Evolutionary conservation across 2,113 vertebrate species (phyloP).

Genomic region (Mormyrus iriodes): DNA sequence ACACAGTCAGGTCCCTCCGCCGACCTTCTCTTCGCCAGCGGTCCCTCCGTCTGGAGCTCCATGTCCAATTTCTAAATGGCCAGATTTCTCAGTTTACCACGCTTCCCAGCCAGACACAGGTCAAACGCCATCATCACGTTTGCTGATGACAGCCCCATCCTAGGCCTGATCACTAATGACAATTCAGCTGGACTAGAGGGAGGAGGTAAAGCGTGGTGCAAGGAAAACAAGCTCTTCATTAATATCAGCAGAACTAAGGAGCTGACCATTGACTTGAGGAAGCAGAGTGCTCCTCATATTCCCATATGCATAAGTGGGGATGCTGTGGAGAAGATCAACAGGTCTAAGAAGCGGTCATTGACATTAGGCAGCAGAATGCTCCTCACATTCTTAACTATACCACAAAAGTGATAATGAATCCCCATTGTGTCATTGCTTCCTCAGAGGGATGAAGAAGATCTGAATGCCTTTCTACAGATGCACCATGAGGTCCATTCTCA

Average conservation of each 20-base stretch:
- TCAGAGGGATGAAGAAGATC: neutral
- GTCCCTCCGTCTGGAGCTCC: neutral
- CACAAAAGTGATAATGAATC: neutral
- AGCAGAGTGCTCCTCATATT: neutral
- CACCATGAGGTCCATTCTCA: neutral
- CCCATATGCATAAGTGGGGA: neutral
- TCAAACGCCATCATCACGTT: neutral
- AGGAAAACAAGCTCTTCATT: neutral
- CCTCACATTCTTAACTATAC: neutral
- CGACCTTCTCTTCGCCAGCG: neutral
- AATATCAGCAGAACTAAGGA: neutral
- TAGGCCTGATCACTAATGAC: too few relatives aligned
- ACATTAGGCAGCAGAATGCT: neutral
- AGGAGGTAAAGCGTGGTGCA: neutral
- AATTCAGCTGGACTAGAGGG: neutral
- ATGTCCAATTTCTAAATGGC: neutral
- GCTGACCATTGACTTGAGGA: neutral
- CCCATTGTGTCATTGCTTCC: neutral
- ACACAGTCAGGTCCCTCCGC: neutral
- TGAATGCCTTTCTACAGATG: neutral
- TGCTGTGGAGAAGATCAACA: neutral
- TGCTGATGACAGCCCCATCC: neutral
- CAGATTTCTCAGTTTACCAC: neutral
- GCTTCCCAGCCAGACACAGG: neutral
- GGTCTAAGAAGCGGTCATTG: neutral